Percentiles rank a stretch among this genome's conserved stretches.
These are phyloP conservation scores for Steinernema scapterisci DNA, from an alignment of 2,888 invertebrate species.

Conservation along the genomic window DNA sequence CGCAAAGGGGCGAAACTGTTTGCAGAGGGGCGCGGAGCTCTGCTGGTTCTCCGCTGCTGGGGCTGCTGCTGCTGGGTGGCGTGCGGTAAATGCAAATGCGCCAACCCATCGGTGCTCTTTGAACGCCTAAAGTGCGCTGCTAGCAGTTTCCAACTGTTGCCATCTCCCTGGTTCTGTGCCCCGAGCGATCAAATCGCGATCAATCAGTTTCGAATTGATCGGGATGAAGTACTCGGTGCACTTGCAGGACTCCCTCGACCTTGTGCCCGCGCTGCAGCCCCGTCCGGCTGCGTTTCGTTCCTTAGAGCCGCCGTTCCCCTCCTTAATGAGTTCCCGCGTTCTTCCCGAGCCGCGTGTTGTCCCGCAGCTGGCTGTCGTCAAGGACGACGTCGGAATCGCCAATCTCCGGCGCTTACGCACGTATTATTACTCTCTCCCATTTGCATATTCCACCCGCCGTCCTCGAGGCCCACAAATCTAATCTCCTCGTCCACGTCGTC, in stretches of 20 bases:
- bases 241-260: constrained; percentile 16
- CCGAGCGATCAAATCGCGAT: background rate
- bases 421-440: constrained; percentile 18
- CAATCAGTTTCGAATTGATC: constrained; percentile 2
- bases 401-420: background rate
- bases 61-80: too few relatives aligned
- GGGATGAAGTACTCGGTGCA: background rate
- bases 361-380: constrained; percentile 11
- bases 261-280: background rate
- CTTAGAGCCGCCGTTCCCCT: background rate
- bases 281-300: background rate
- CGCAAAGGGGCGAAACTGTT: constrained; percentile 16
- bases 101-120: constrained; percentile 7
- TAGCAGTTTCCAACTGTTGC: constrained; percentile 21
- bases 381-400: constrained; percentile 21
- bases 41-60: background rate
- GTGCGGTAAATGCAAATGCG: constrained; percentile 32
- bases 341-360: background rate
- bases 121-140: constrained; percentile 29
- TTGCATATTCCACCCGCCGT: constrained; percentile 13
- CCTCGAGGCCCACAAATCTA: background rate
- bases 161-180: background rate
- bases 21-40: constrained; percentile 8
- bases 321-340: too few relatives aligned
- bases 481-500: background rate